Conservation (phyloP, 2,888 invertebrate species). For the Sepioteuthis lessoniana region DNA sequence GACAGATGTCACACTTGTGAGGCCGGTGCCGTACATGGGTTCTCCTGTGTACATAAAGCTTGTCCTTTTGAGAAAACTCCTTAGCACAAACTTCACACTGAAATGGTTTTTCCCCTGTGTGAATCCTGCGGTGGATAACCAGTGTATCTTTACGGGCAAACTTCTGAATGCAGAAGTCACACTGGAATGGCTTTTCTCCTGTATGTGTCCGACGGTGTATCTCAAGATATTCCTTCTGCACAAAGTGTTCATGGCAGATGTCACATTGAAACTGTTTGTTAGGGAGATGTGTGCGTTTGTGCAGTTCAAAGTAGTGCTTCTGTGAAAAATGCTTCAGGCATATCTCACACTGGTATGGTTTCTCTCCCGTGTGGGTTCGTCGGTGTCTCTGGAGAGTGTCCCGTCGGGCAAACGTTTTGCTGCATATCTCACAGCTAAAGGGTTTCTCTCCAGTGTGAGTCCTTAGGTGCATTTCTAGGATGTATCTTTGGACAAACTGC, state of each 20-base stretch:
- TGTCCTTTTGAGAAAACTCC: not conserved
- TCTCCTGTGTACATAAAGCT: not conserved
- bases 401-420: not conserved
- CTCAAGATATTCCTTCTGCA: not conserved
- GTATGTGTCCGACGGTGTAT: not conserved
- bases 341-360: constrained; percentile 26
- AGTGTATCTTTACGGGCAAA: constrained; percentile 4
- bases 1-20: not conserved
- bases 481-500: not conserved
- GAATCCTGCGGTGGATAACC: not conserved
- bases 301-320: not conserved
- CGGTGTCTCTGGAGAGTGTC: constrained; percentile 4
- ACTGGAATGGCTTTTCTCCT: not conserved
- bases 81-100: constrained; percentile 4
- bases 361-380: not conserved
- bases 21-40: not conserved
- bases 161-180: not conserved
- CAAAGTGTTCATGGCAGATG: not conserved
- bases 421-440: not conserved
- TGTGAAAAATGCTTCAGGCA: not conserved
- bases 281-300: not conserved
- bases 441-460: constrained; percentile 21
- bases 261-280: not conserved
- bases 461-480: not conserved
- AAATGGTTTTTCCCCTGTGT: not conserved